Conservation (phyloP, 2,888 invertebrate genomes). For the Campoletis raptor region DNA sequence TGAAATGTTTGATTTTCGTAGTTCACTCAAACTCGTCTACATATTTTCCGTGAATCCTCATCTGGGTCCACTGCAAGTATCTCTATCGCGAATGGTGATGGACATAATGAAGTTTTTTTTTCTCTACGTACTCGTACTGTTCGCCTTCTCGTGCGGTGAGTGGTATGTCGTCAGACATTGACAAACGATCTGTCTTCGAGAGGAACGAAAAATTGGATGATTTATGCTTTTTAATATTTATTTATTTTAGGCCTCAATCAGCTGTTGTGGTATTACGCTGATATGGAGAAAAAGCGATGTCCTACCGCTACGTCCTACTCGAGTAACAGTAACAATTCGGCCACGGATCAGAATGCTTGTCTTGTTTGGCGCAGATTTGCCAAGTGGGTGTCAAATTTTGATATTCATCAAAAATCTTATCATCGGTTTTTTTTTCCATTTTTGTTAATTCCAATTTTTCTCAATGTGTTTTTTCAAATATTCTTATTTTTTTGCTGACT, state of each 20-base stretch:
- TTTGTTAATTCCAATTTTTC: background rate
- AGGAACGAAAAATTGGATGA: background rate
- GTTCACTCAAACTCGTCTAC: constrained; percentile 97
- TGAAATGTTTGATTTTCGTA: constrained; percentile 82
- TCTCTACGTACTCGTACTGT: constrained; percentile 95
- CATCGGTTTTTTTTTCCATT: background rate
- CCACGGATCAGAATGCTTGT: constrained; percentile 91
- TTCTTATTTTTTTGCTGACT: background rate
- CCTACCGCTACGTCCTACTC: constrained; percentile 85
- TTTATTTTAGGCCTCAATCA: constrained; percentile 90
- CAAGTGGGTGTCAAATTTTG: constrained; percentile 87
- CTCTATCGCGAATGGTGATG: constrained; percentile 96
- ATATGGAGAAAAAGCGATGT: constrained; percentile 94
- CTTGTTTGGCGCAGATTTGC: constrained; percentile 95
- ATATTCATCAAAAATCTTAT: background rate
- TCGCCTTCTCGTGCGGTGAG: constrained; percentile 98
- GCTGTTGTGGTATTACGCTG: constrained; percentile 95
- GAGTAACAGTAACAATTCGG: constrained; percentile 78
- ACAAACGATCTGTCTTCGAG: constrained; percentile 13
- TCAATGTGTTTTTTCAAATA: constrained; percentile 44
- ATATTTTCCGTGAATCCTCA: constrained; percentile 99
- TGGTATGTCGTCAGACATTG: constrained; percentile 72
- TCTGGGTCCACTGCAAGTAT: constrained; percentile 98
- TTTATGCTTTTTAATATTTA: constrained; percentile 40
- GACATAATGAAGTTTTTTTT: constrained; percentile 99